These are phyloP conservation scores for Aporophyla nigra DNA, from an alignment of 2,888 invertebrate species.

Conservation along the genomic window DNA sequence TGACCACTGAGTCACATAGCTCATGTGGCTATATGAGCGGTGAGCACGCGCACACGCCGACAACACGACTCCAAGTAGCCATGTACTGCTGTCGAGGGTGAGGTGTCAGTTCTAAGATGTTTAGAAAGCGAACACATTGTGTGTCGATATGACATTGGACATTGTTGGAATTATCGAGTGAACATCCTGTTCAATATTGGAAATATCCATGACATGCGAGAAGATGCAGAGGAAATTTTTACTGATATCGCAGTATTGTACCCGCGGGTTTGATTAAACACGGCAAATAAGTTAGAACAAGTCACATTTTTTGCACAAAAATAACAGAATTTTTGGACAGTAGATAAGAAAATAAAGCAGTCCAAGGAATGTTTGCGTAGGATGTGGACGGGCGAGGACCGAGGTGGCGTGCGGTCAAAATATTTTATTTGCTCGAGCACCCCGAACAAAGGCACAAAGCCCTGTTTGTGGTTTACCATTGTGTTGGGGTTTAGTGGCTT, in stretches of 20 bases:
- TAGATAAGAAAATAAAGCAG: constrained; percentile 63
- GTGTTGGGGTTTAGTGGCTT: constrained; percentile 80
- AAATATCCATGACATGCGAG: constrained; percentile 28
- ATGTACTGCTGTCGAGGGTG: constrained; percentile 73
- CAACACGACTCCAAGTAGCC: constrained; percentile 80
- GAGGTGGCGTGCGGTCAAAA: constrained; percentile 75
- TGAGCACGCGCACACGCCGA: constrained; percentile 74
- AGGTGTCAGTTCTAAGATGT: constrained; percentile 79
- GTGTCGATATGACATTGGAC: constrained; percentile 59
- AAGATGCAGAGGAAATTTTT: constrained; percentile 16
- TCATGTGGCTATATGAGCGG: constrained; percentile 52
- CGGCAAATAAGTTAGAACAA: neutral
- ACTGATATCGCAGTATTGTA: neutral
- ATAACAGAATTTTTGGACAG: constrained; percentile 51
- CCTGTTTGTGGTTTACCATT: constrained; percentile 82
- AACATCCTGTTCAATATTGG: constrained; percentile 61
- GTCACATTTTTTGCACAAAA: constrained; percentile 30
- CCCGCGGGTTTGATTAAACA: neutral
- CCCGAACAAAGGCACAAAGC: constrained; percentile 81
- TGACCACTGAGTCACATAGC: constrained; percentile 78
- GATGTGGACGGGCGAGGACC: constrained; percentile 66
- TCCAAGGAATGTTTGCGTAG: constrained; percentile 72
- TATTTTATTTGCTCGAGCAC: constrained; percentile 83
- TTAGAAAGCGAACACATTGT: constrained; percentile 68
- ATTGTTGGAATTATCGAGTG: constrained; percentile 57